Evolutionary conservation across 2,113 vertebrate species (phyloP).

Genomic region (Meriones unguiculatus): DNA sequence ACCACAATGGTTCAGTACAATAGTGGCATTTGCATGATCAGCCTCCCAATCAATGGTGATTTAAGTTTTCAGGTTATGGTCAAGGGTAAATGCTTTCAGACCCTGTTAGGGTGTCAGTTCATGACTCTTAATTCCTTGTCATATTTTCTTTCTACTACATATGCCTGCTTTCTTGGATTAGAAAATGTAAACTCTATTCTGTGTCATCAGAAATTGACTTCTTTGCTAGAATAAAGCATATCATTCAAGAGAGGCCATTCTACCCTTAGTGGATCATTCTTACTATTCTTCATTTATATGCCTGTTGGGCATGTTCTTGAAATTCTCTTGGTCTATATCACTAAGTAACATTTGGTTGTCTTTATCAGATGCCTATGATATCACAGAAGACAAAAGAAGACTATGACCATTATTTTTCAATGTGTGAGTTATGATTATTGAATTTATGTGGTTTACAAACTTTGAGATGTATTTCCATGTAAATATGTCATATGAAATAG

Average conservation of each 20-base stretch:
- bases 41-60: background rate
- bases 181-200: background rate
- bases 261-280: background rate
- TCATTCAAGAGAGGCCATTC: background rate
- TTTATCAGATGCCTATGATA: background rate
- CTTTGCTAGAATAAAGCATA: conserved; percentile 31
- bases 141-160: background rate
- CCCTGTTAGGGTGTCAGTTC: background rate
- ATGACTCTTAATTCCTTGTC: background rate
- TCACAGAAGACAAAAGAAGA: conserved; percentile 39
- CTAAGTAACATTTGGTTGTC: background rate
- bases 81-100: background rate
- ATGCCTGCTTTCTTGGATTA: background rate
- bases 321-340: background rate
- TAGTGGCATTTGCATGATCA: background rate
- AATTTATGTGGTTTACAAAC: conserved; percentile 25
- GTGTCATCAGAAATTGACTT: background rate
- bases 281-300: background rate
- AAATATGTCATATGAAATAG: background rate
- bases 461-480: conserved; percentile 20
- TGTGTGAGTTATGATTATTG: conserved; percentile 9
- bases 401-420: background rate
- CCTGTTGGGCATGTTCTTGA: background rate
- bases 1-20: background rate
- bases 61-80: background rate